These are phyloP conservation scores for Hetaerina titia DNA, from an alignment of 2,888 invertebrate genomes.

Conservation along the genomic window DNA sequence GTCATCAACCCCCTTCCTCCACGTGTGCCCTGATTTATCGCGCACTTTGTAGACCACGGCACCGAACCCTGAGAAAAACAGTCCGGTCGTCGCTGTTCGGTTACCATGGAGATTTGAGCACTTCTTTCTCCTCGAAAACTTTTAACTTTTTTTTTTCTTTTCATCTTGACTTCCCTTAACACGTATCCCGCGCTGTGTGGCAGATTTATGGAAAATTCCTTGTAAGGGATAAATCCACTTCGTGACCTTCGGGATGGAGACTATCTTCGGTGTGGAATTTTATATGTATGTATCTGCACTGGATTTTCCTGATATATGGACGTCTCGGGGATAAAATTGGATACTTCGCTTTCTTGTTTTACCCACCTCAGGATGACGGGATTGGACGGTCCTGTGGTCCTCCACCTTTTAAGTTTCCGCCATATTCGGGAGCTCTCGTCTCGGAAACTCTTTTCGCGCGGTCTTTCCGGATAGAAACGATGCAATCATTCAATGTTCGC, in stretches of 20 bases:
- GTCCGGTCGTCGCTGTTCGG: background rate
- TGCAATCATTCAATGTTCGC: too few relatives aligned
- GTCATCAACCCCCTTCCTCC: too few relatives aligned
- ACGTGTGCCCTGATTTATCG: too few relatives aligned
- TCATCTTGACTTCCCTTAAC: background rate
- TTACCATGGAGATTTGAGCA: background rate
- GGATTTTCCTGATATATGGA: background rate
- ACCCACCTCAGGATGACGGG: background rate
- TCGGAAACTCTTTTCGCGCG: too few relatives aligned
- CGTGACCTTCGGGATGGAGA: background rate
- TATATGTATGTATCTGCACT: background rate
- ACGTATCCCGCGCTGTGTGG: background rate
- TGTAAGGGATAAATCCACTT: background rate
- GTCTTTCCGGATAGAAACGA: too few relatives aligned
- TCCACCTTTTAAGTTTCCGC: too few relatives aligned
- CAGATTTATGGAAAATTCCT: background rate
- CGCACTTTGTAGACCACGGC: background rate
- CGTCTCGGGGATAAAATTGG: background rate
- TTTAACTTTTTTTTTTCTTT: background rate
- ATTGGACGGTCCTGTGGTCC: too few relatives aligned
- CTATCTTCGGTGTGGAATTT: background rate
- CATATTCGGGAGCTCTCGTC: too few relatives aligned
- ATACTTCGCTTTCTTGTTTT: background rate
- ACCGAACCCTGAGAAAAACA: background rate
- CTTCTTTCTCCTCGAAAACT: background rate